phyloP scores from a whole-genome alignment of 2,113 vertebrate genomes.

The Melierax canorus region DNA sequence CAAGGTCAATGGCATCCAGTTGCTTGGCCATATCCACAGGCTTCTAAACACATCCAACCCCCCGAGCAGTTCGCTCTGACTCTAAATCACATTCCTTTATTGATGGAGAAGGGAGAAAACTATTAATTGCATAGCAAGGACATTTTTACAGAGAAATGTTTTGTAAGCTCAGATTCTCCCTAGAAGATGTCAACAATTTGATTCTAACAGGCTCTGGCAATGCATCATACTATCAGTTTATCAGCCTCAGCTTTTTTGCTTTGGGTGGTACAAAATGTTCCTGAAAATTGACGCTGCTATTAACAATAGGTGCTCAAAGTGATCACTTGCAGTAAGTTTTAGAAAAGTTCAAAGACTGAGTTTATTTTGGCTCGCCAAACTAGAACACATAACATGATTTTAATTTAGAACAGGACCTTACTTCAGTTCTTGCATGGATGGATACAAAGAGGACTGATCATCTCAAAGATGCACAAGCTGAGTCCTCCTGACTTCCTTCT shows the following conservation, averaged over 20 bases:
- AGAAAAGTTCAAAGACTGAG: not conserved
- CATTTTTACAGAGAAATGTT: not conserved
- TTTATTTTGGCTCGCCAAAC: not conserved
- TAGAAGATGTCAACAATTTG: not conserved
- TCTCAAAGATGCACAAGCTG: not conserved
- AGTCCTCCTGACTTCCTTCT: not conserved
- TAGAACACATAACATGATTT: not conserved
- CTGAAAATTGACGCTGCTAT: not conserved
- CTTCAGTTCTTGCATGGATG: not conserved
- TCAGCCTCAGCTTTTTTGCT: not conserved
- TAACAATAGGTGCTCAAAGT: constrained; percentile 3
- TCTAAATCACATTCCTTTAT: not conserved
- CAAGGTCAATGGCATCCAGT: not conserved
- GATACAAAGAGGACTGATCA: not conserved
- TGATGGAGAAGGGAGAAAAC: not conserved
- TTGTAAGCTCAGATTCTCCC: not conserved
- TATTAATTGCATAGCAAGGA: constrained; percentile 14
- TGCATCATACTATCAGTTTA: not conserved
- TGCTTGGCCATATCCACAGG: not conserved
- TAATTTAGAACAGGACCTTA: not conserved
- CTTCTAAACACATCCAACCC: not conserved
- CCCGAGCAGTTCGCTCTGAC: not conserved
- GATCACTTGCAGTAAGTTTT: not conserved
- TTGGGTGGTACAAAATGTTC: not conserved
- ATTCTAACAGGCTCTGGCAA: not conserved